These are phyloP conservation scores for Chaetogeoica ovagalla DNA, from an alignment of 2,888 invertebrate species.

Conservation along the genomic window DNA sequence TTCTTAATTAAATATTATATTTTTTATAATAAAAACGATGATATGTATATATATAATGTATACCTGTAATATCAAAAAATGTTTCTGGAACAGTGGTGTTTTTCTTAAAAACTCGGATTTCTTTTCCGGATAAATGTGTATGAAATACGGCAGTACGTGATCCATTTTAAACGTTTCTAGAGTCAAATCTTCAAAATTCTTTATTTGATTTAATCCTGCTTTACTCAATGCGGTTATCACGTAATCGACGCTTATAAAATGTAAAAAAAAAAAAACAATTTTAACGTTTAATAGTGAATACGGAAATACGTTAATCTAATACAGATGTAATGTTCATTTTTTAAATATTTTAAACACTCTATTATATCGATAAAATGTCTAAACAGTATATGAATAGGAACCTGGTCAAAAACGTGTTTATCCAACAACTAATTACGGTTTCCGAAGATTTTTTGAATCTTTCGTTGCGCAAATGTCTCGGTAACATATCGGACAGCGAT, in stretches of 20 bases:
- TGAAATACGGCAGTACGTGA: constrained; percentile 41
- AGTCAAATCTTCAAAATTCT: constrained; percentile 21
- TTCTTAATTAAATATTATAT: too few relatives aligned
- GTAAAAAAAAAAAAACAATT: neutral
- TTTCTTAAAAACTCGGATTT: constrained; percentile 43
- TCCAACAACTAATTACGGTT: constrained; percentile 73
- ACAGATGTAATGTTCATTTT: neutral
- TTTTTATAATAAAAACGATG: neutral
- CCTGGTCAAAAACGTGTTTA: constrained; percentile 75
- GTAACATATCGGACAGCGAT: constrained; percentile 69
- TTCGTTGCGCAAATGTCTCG: constrained; percentile 72
- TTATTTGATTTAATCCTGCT: constrained; percentile 33
- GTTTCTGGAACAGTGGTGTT: constrained; percentile 34
- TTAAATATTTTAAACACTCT: neutral
- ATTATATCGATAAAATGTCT: neutral
- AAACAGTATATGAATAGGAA: constrained; percentile 56
- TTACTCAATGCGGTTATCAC: constrained; percentile 8
- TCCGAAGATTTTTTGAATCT: constrained; percentile 62
- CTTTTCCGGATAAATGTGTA: constrained; percentile 40
- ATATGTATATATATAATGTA: neutral
- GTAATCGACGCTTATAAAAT: constrained; percentile 20
- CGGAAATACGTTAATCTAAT: neutral
- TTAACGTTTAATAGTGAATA: neutral
- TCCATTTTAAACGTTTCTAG: constrained; percentile 46
- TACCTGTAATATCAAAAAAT: constrained; percentile 42